phyloP scores from a whole-genome alignment of 2,797 vertebrate genomes.

The Anniella stebbinsi region DNA sequence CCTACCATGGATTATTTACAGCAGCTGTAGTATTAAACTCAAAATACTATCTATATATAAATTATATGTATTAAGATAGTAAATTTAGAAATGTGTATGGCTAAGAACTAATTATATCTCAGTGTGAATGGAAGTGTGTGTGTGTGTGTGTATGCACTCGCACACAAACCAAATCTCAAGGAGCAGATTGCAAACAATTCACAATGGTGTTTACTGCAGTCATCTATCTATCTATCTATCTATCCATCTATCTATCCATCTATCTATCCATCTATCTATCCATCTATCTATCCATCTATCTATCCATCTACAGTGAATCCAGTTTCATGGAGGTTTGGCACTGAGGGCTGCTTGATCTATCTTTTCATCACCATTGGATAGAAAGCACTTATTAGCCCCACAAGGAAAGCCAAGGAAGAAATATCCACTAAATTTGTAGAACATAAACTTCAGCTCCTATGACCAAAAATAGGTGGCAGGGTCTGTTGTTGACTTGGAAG shows the following conservation, averaged over 20 bases:
- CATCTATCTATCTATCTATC: constrained; percentile 83
- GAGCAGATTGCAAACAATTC: constrained; percentile 39
- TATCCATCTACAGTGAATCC: constrained; percentile 76
- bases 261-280: constrained; percentile 84
- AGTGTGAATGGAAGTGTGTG: neutral
- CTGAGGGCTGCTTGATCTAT: constrained; percentile 70
- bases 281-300: constrained; percentile 82
- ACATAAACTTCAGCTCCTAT: constrained; percentile 35
- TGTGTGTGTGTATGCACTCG: neutral
- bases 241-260: constrained; percentile 80
- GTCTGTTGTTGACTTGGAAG: constrained; percentile 24
- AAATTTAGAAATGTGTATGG: neutral
- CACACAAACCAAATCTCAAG: constrained; percentile 45
- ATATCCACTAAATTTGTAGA: constrained; percentile 42
- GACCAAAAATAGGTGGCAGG: constrained; percentile 75
- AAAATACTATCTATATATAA: neutral
- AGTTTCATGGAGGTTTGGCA: constrained; percentile 58
- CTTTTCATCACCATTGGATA: constrained; percentile 58
- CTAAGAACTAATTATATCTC: neutral
- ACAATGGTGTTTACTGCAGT: constrained; percentile 75
- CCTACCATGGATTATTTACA: rapidly evolving
- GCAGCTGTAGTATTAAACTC: neutral
- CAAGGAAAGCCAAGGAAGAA: constrained; percentile 56
- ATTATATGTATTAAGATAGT: neutral
- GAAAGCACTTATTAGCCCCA: constrained; percentile 66